These are phyloP conservation scores for Cydia fagiglandana DNA, from an alignment of 1,140 invertebrate genomes.

Conservation along the genomic window DNA sequence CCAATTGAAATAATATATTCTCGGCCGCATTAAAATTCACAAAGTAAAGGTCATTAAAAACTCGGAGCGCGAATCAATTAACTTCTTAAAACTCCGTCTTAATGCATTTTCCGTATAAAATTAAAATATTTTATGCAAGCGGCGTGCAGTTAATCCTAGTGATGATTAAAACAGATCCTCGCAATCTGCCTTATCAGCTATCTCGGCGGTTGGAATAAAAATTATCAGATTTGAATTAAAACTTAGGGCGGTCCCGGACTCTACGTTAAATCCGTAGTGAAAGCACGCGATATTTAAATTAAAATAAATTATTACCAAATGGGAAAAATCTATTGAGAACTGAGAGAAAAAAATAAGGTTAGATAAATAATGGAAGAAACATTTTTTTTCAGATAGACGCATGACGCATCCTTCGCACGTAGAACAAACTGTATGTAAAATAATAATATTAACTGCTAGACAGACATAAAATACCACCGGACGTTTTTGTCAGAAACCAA, in stretches of 20 bases:
- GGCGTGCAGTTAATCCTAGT: constrained; percentile 24
- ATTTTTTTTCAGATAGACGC: too few relatives aligned
- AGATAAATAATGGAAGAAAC: too few relatives aligned
- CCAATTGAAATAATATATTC: constrained; percentile 23
- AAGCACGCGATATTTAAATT: too few relatives aligned
- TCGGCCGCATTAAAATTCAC: constrained; percentile 24
- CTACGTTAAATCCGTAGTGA: too few relatives aligned
- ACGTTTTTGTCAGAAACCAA: too few relatives aligned
- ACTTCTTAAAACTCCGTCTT: constrained; percentile 30
- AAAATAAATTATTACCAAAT: too few relatives aligned
- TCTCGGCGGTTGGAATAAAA: background rate
- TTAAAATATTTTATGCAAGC: constrained; percentile 29
- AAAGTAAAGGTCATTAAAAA: constrained; percentile 31
- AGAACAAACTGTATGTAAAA: too few relatives aligned
- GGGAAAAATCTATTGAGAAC: too few relatives aligned
- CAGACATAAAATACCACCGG: too few relatives aligned
- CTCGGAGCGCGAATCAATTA: constrained; percentile 25
- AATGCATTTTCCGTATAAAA: constrained; percentile 30
- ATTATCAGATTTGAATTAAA: background rate
- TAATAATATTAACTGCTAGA: too few relatives aligned
- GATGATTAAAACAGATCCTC: constrained; percentile 23
- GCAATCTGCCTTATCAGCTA: background rate
- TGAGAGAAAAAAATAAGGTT: too few relatives aligned
- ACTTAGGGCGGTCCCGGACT: background rate
- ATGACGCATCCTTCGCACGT: too few relatives aligned